These are phyloP conservation scores for Gandaritis pyraliata DNA, from an alignment of 2,888 invertebrate genomes.

Conservation along the genomic window DNA sequence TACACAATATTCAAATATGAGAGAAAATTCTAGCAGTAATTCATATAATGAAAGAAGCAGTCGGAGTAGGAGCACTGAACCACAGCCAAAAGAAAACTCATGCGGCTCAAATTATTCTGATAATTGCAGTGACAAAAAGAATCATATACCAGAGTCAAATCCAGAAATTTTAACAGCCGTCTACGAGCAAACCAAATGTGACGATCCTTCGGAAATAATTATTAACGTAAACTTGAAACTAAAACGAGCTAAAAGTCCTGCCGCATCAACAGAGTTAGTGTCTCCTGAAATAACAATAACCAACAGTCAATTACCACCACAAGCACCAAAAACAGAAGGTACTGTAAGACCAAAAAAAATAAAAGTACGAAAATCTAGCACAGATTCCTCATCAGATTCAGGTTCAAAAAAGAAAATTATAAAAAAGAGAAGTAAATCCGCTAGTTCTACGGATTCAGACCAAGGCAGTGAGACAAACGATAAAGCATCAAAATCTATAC, in stretches of 20 bases:
- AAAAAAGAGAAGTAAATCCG: conserved; percentile 75
- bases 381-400: conserved; percentile 71
- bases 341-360: conserved; percentile 64
- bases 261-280: conserved; percentile 61
- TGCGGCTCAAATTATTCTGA: conserved; percentile 51
- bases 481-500: conserved; percentile 56
- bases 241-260: conserved; percentile 69
- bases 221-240: conserved; percentile 79
- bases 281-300: conserved; percentile 75
- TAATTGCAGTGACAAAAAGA: conserved; percentile 50
- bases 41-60: conserved; percentile 67
- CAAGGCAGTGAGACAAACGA: conserved; percentile 61
- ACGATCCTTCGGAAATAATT: conserved; percentile 73
- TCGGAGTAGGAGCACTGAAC: conserved; percentile 71
- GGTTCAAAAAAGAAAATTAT: conserved; percentile 70
- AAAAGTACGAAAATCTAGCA: conserved; percentile 72
- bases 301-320: conserved; percentile 78
- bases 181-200: conserved; percentile 70
- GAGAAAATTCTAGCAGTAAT: conserved; percentile 58
- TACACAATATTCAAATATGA: conserved; percentile 71
- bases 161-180: conserved; percentile 56
- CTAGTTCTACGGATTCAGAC: conserved; percentile 75
- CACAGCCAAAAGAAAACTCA: conserved; percentile 58
- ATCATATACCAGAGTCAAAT: conserved; percentile 50
- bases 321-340: conserved; percentile 76